Evolutionary conservation across 2,113 vertebrate species (phyloP).

Genomic region (Alethe diademata): DNA sequence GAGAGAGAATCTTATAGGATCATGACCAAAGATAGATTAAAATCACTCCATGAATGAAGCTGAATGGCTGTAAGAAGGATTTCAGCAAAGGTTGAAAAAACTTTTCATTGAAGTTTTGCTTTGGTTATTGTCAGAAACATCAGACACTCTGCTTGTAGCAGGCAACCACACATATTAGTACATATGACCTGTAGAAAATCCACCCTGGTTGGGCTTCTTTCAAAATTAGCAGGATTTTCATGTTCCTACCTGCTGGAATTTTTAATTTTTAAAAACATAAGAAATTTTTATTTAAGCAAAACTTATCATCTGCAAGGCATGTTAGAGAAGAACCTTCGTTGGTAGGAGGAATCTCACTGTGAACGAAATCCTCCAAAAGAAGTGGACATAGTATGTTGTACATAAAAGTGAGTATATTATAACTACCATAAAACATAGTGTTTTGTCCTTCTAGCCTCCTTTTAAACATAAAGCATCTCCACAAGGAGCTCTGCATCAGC

Average conservation of each 20-base stretch:
- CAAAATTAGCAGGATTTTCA: not conserved
- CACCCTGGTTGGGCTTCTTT: not conserved
- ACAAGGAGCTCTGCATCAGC: not conserved
- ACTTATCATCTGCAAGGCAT: not conserved
- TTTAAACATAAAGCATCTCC: not conserved
- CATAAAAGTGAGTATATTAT: not conserved
- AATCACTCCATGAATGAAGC: not conserved
- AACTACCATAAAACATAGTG: rapidly evolving
- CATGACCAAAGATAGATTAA: not conserved
- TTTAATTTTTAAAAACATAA: not conserved
- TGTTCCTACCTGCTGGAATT: not conserved
- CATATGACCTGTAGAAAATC: not conserved
- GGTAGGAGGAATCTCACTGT: not conserved
- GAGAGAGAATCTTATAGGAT: not conserved
- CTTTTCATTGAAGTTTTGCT: not conserved
- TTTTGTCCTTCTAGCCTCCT: not conserved
- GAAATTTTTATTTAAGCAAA: not conserved
- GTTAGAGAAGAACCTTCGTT: not conserved
- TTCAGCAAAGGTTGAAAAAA: not conserved
- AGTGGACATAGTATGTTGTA: not conserved
- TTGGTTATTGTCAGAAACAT: not conserved
- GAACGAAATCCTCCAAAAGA: not conserved
- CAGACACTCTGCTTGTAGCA: not conserved
- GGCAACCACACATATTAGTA: not conserved
- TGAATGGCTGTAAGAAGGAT: not conserved